A percentile compares a stretch with the other conserved stretches of the same genome.
phyloP scores from a whole-genome alignment of 2,113 vertebrate genomes.

The Panthera leo region DNA sequence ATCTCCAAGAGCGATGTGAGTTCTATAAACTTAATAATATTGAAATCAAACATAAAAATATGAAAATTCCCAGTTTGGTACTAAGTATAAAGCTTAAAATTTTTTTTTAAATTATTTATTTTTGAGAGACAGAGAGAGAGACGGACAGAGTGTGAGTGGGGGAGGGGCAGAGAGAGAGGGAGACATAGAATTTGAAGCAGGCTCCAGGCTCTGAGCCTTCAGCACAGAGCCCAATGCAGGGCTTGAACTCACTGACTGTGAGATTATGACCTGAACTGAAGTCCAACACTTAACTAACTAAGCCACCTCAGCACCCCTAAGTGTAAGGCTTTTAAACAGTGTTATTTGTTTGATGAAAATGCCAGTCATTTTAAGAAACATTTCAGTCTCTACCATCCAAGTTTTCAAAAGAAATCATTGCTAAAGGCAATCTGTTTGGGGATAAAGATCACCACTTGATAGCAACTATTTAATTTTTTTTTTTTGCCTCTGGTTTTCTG shows the following conservation, averaged over 20 bases:
- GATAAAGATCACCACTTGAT: neutral
- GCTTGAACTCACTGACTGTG: neutral
- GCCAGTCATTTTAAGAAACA: neutral
- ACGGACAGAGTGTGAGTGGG: no score
- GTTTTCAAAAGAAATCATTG: neutral
- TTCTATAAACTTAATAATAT: neutral
- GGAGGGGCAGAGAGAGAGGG: neutral
- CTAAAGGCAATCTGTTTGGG: neutral
- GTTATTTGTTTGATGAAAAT: neutral
- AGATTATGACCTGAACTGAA: neutral
- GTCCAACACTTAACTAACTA: neutral
- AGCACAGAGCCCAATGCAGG: neutral
- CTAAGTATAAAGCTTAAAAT: neutral
- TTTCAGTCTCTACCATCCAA: neutral
- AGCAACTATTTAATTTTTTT: neutral
- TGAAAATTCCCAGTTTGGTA: neutral
- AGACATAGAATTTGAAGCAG: neutral
- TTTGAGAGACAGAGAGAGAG: neutral
- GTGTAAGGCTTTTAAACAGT: no score
- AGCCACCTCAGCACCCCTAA: neutral
- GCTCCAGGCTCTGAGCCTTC: no score
- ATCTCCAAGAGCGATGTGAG: neutral
- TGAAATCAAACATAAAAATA: neutral
- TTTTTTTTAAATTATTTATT: neutral
- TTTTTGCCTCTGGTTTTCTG: neutral